Evolutionary conservation across 2,888 invertebrate genomes (phyloP), one percentile per base, ranked within the genome.

Genomic region (Vesta saturnalis): DNA sequence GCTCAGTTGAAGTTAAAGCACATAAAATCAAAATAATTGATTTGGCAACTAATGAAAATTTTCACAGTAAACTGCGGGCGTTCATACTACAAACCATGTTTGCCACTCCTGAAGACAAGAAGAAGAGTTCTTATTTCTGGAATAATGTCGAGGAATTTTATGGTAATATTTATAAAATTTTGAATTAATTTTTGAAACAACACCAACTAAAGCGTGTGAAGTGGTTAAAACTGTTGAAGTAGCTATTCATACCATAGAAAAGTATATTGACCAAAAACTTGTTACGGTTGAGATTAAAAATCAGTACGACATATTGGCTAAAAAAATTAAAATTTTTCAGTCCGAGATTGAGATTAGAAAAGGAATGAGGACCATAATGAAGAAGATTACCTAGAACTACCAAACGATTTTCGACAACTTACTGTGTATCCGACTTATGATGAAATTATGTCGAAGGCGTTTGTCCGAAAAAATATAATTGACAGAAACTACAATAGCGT

Each of bases 401-500:
- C 83, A 61, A 82, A 87, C 70, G 83, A 85, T 67, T 85, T 88
- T 86, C 88, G 89, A 0, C 82, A 85, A 1, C 83, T 85, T 69
- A 80, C 86, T 61, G 86, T 91, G 64, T 85, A 88, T 76, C 86
- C 91, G 0, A 84, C 83, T 0, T 75, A 84, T 0, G 80, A 82
- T 12, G 86, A 86, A 23, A 74, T 86, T 18, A 73, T 79, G 0
- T 73, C 72, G 15, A 62, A 73, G 1, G 82, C 85, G 0, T 89
- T 86, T 77, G 74, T 90, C 16, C 82, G 88, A 14, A 86, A 87
- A 0, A 91, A 90, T 77, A 87, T 90, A 61, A 81, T 87, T 0
- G 81, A 87, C 49, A 92, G 92, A 14, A 84, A 86, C 0, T 94
- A 92, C 79, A 78, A 84, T 0, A 86, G 86, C 77, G 85, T 91